Base-by-base conservation (phyloP, 2,888 invertebrate species). In the Mimumesa dahlbomi region DNA sequence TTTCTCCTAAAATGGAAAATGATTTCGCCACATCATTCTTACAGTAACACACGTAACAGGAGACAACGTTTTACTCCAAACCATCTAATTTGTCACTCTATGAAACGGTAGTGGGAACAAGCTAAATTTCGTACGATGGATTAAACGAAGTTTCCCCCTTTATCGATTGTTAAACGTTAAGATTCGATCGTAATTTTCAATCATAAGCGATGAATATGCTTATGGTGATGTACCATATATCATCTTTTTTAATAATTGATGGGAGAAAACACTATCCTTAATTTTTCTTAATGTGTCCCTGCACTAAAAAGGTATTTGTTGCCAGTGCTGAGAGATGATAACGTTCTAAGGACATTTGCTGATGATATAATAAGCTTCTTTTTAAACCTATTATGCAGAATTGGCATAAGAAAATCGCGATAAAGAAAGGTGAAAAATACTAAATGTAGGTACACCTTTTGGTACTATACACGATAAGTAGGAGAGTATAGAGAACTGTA, bases 71-170 rank as follows among this genome's bases (percentile, higher is more conserved):
- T 42, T 38, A 36, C 50, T 68, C 48, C 65, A 69, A 54, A 67
- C 65, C 63, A 77, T n/a, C n/a, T n/a, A 71, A 66, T 75, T 63
- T 56, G n/a, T 68, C 49, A 52, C 48, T 64, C 38, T 62, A 25
- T 6, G 19, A 61, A 61, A 49, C 34, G 64, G 45, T 63, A 74
- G 74, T 70, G 66, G 74, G 66, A 74, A 75, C 70, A 73, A 73
- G 42, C 36, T 58, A 73, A 73, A 58, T 62, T 57, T 36, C 21
- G 56, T 4, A 16, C 45, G 22, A 52, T 56, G 57, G 16, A 53
- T 65, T 50, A 16, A 54, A 42, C 42, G 49, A n/a, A 21, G 43
- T 65, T 75, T 69, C 53, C 56, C 64, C 57, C n/a, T 21, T 46
- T 7, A 50, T 54, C 29, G 22, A 13, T 62, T 59, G 40, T 40